Base-by-base conservation (phyloP, 2,113 vertebrate species). In the Diadophis punctatus region DNA sequence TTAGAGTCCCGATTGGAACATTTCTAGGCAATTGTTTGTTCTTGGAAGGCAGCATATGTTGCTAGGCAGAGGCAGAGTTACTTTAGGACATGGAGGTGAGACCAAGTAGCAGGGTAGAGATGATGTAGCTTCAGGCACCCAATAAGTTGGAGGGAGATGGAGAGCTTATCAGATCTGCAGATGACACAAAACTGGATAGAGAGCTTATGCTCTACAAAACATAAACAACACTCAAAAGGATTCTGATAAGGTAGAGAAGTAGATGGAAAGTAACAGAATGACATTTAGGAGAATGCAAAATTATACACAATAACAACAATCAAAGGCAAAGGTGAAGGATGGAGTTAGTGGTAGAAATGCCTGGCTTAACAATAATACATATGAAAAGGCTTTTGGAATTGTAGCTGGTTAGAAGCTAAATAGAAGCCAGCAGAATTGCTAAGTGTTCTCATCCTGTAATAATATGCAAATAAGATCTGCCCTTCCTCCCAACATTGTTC, bases 11-110 rank as follows among this genome's bases (percentile, higher is more conserved):
- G 92, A 11, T 74, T 92, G 68, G 90, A 96, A 52, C 84, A 92
- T 53, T 86, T 22, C 84, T 94, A 63, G 3, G n/a, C 94, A 46
- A 92, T 96, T 95, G 93, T 95, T 96, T 94, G 96, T 96, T 96
- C 91, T 93, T 95, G 85, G 9, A 93, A 53, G 88, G 53, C 84
- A 60, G 34, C 2, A 22, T n/a, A 93, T 86, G 52, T 90, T 93
- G 30, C 63, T 93, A 56, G 58, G 90, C 53, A 90, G 93, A 58
- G 89, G 14, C 68, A 91, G 12, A 93, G 80, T 52, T 87, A 86
- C 56, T 94, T 39, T 1, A 88, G 52, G 46, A 12, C 56, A 74
- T 34, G 27, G 1, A 94, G 12, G 52, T 39, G 68, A 93, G 30
- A 58, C 55, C 25, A 89, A 92, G 87, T 51, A 87, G 39, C 30